phyloP scores from a whole-genome alignment of 92 coral and sea anemone species.

The Parazoanthus swiftii region DNA sequence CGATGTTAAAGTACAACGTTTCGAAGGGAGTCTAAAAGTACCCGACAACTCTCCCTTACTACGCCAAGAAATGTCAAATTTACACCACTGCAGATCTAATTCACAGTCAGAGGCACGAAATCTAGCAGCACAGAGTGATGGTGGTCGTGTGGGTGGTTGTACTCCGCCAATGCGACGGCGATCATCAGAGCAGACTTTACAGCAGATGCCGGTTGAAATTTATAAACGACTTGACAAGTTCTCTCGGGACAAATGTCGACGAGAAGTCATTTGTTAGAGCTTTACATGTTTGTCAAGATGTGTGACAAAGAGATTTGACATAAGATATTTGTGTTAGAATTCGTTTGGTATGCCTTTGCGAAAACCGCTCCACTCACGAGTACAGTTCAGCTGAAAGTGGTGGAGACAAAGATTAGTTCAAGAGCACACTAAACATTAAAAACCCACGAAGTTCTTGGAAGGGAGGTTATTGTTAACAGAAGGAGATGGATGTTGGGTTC shows the following conservation, averaged over 20 bases:
- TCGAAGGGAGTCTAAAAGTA: background rate
- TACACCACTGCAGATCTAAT: background rate
- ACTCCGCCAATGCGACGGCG: background rate
- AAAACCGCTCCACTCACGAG: no score
- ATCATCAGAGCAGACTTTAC: background rate
- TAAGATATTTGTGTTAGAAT: background rate
- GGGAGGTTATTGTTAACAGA: no score
- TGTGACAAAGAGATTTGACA: background rate
- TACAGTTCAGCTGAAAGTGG: no score
- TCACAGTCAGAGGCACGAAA: background rate
- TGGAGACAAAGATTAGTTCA: no score
- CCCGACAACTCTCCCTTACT: background rate
- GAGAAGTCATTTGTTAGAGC: background rate
- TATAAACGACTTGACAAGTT: background rate
- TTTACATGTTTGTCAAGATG: background rate
- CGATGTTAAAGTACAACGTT: background rate
- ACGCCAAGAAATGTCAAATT: background rate
- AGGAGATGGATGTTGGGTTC: no score
- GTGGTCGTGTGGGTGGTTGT: background rate
- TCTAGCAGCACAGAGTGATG: background rate
- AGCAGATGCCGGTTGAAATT: conserved; percentile 25
- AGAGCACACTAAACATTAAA: no score
- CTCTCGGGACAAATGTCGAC: background rate
- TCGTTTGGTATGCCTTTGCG: no score
- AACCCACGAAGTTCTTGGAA: no score